phyloP scores from a whole-genome alignment of 1,140 invertebrate genomes.

The Mylabris phalerata region DNA sequence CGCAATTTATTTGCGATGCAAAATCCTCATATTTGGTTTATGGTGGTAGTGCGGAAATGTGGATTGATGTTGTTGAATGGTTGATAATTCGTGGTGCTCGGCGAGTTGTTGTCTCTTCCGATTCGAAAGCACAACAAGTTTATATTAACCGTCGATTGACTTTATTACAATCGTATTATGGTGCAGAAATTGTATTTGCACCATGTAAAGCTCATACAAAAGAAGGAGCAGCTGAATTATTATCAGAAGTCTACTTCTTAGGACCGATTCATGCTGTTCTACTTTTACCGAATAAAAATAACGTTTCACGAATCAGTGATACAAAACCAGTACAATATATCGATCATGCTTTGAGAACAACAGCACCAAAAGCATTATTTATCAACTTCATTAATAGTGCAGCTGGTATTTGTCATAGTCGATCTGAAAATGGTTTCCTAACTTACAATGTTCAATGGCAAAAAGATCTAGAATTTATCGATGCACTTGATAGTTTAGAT shows the following conservation, averaged over 20 bases:
- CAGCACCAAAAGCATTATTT: constrained; percentile 35
- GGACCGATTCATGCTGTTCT: constrained; percentile 35
- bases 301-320: constrained; percentile 20
- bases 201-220: constrained; percentile 29
- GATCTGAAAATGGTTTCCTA: constrained; percentile 30
- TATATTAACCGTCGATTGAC: constrained; percentile 30
- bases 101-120: constrained; percentile 53
- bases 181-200: constrained; percentile 28
- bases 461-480: constrained; percentile 25
- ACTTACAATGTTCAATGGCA: constrained; percentile 34
- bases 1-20: constrained; percentile 36
- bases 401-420: constrained; percentile 28
- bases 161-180: constrained; percentile 29
- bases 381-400: constrained; percentile 32
- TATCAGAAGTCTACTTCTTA: constrained; percentile 30
- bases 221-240: constrained; percentile 32
- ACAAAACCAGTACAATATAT: constrained; percentile 35
- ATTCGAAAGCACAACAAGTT: constrained; percentile 28
- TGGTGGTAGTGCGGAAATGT: constrained; percentile 76
- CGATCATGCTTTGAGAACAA: constrained; percentile 31
- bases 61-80: constrained; percentile 83
- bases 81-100: constrained; percentile 70
- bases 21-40: constrained; percentile 36
- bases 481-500: constrained; percentile 29
- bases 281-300: constrained; percentile 26